Evolutionary conservation across 2,797 vertebrate species (phyloP), one percentile per base, ranked within the genome.

Genomic region (Tiaroga cobitis): DNA sequence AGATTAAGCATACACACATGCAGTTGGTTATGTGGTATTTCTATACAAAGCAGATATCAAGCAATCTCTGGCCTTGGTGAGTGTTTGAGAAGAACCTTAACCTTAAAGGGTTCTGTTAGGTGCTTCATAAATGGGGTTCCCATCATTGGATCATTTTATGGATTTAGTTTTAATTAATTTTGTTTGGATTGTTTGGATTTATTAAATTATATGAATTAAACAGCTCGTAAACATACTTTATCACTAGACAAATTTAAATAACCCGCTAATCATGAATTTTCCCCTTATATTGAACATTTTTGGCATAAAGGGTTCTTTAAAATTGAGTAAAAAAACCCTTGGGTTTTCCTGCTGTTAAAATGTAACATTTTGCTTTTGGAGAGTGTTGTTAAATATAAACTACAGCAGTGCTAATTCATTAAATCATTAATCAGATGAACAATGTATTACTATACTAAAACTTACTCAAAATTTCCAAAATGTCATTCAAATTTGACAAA

Each of bases 1-100:
- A 73, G 24, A 61, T 46, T 26, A 59, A 46, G 34, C 37, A 72
- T 49, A 34, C 10, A 34, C 59, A 63, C 24, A 72, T 72, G 65
- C 63, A 24, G 21, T 79, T 84, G 63, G 63, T 78, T 70, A 84
- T 54, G 26, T 56, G n/a, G 49, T 54, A 43, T 54, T 84, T 84
- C 4, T 78, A 79, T 70, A 4, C 37, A 76, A 76, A 67, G 19
- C 29, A 56, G 67, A 34, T 79, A 63, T 54, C 29, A 67, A 49
- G 18, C 2, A 18, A n/a, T 39, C 34, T 75, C 41, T 67, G 56
- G 56, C 59, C 24, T 19, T 51, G 67, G 15, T 24, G 32, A 54
- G 82, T 54, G 61, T 67, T 11, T 32, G 26, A 46, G 19, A 63
- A 63, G 26, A 26, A 26, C 26, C 29, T 29, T 63, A 13, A 61